Evolutionary conservation across 2,888 invertebrate genomes (phyloP).

Genomic region (Tuta absoluta): DNA sequence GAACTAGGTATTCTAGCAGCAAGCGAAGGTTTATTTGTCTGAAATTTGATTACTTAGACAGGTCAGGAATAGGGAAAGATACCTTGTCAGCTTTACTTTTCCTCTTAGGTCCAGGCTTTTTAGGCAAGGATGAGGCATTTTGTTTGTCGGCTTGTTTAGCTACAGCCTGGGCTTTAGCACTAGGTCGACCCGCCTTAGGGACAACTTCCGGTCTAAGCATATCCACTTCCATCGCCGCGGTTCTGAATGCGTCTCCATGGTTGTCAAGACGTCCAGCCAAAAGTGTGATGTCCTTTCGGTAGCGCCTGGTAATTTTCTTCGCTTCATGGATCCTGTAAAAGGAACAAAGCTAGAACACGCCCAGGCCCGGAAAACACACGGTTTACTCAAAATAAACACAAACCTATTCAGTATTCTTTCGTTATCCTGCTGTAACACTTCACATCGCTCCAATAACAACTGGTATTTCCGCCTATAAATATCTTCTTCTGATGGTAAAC

Average conservation of each 20-base stretch:
- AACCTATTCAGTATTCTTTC: conserved; percentile 86
- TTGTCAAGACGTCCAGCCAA: conserved; percentile 85
- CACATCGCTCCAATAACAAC: conserved; percentile 86
- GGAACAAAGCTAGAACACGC: conserved; percentile 38
- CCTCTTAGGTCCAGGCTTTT: conserved; percentile 75
- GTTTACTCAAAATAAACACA: conserved; percentile 46
- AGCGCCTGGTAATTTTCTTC: conserved; percentile 84
- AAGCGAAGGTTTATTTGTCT: too few species aligned
- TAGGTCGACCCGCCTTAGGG: conserved; percentile 48
- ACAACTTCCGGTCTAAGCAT: conserved; percentile 60
- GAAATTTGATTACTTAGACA: background rate
- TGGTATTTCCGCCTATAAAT: conserved; percentile 88
- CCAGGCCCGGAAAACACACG: conserved; percentile 36
- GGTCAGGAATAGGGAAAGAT: conserved; percentile 24
- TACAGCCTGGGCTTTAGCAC: conserved; percentile 52
- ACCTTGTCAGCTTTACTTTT: conserved; percentile 84
- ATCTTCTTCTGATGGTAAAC: conserved; percentile 82
- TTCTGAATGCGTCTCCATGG: conserved; percentile 86
- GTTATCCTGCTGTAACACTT: conserved; percentile 88
- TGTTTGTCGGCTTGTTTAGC: conserved; percentile 64
- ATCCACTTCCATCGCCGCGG: conserved; percentile 81
- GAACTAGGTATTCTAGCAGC: too few species aligned
- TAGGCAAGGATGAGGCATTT: conserved; percentile 49
- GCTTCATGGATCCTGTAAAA: conserved; percentile 85
- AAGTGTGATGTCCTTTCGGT: conserved; percentile 85